Evolutionary conservation across 2,888 invertebrate species (phyloP).

Genomic region (Portevinia maculata): DNA sequence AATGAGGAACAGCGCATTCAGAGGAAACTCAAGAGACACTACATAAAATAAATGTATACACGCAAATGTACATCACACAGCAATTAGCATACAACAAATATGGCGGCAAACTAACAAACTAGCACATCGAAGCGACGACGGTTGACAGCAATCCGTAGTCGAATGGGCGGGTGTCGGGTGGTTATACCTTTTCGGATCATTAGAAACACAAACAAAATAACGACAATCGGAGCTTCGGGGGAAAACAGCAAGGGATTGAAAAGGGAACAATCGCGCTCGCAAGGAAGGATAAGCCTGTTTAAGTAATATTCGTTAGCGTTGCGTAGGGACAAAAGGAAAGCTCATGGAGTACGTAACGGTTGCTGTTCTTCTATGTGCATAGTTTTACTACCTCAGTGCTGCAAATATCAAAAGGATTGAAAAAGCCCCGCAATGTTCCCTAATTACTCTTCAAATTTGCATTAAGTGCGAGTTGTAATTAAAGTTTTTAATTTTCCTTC

Average conservation of each 20-base stretch:
- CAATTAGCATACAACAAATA: conserved; percentile 73
- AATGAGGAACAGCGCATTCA: conserved; percentile 38
- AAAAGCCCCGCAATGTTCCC: conserved; percentile 70
- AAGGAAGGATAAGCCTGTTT: conserved; percentile 38
- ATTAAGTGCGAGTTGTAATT: conserved; percentile 75
- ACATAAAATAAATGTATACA: conserved; percentile 71
- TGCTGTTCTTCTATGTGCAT: conserved; percentile 45
- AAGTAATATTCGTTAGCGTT: conserved; percentile 34
- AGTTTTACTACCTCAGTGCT: conserved; percentile 5
- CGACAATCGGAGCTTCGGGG: conserved; percentile 25
- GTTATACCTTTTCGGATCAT: conserved; percentile 70
- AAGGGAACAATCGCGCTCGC: conserved; percentile 16
- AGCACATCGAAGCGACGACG: conserved; percentile 53
- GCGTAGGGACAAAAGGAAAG: neutral
- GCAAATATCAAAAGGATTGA: conserved; percentile 55
- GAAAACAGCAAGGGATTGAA: neutral
- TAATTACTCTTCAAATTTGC: conserved; percentile 76
- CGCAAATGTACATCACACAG: conserved; percentile 73
- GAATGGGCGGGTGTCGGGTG: conserved; percentile 24
- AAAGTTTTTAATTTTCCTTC: conserved; percentile 73
- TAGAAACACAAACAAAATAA: conserved; percentile 72
- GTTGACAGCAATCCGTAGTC: conserved; percentile 57
- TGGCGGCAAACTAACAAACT: conserved; percentile 70
- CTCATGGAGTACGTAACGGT: conserved; percentile 61
- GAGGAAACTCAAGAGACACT: conserved; percentile 68